These are phyloP conservation scores for Scaptomyza montana DNA, from an alignment of 1,140 invertebrate genomes.

Conservation along the genomic window DNA sequence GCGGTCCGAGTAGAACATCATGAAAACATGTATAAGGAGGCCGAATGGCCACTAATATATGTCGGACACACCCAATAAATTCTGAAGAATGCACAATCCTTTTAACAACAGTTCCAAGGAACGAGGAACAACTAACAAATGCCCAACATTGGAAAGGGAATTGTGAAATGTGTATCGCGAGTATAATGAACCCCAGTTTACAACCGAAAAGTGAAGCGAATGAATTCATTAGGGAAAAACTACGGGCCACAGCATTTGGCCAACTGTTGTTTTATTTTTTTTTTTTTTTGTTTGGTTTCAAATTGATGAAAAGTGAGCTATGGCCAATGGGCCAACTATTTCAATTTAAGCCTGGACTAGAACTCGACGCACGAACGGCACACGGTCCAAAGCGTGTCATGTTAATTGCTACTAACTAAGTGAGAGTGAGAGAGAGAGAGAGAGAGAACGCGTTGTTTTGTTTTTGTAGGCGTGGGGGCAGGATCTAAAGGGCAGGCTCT, in stretches of 20 bases:
- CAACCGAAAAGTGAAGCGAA: slow-evolving; percentile 75
- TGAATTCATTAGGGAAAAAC: slow-evolving; percentile 81
- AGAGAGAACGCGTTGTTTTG: slow-evolving; percentile 24
- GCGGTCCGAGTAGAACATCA: slow-evolving; percentile 1
- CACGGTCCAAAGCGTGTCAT: slow-evolving; percentile 65
- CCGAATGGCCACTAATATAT: slow-evolving; percentile 55
- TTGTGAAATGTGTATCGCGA: slow-evolving; percentile 40
- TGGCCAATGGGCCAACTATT: slow-evolving; percentile 14
- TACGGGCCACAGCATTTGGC: slow-evolving; percentile 58
- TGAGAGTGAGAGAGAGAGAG: slow-evolving; percentile 9
- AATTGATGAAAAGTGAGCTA: slow-evolving; percentile 74
- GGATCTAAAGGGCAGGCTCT: slow-evolving; percentile 10
- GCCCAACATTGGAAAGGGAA: slow-evolving; percentile 36
- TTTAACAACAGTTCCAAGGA: slow-evolving; percentile 59
- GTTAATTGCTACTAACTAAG: slow-evolving; percentile 78
- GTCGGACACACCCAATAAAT: slow-evolving; percentile 78
- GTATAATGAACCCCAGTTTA: slow-evolving; percentile 79
- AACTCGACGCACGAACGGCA: slow-evolving; percentile 61
- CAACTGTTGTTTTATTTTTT: slow-evolving; percentile 66
- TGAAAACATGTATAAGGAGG: slow-evolving; percentile 1
- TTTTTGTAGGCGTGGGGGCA: slow-evolving; percentile 41
- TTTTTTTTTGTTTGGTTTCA: slow-evolving; percentile 51
- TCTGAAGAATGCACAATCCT: slow-evolving; percentile 74
- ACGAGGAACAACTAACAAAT: slow-evolving; percentile 45
- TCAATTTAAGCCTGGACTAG: slow-evolving; percentile 9